Percentiles rank a stretch among this genome's conserved stretches.
These are phyloP conservation scores for Ichneumoninae sp. DNA, from an alignment of 2,888 invertebrate species.

Conservation along the genomic window DNA sequence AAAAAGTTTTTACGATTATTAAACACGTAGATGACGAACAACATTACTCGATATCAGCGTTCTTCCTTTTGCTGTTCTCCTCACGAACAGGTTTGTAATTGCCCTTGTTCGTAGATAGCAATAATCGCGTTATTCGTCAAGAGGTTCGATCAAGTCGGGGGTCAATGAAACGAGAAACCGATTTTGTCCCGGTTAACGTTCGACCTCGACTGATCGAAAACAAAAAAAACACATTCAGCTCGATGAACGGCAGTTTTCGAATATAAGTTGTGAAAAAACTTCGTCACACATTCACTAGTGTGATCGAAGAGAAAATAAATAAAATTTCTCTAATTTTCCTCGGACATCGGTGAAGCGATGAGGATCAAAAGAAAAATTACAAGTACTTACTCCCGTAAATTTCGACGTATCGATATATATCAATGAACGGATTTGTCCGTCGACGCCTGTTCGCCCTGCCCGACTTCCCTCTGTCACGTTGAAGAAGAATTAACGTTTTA, in stretches of 20 bases:
- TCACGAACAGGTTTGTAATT: constrained; percentile 54
- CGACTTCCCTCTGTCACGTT: constrained; percentile 15
- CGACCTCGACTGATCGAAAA: neutral
- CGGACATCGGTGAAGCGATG: constrained; percentile 3
- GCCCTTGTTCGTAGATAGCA: constrained; percentile 62
- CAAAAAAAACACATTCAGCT: constrained; percentile 5
- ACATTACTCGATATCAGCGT: constrained; percentile 66
- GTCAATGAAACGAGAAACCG: neutral
- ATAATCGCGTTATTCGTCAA: constrained; percentile 33
- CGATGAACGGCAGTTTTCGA: neutral
- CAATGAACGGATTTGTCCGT: neutral
- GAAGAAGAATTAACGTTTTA: constrained; percentile 41
- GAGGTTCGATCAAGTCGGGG: neutral
- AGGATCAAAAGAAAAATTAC: constrained; percentile 6
- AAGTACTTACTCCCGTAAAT: constrained; percentile 55
- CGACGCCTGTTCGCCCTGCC: neutral
- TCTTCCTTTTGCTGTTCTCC: constrained; percentile 69
- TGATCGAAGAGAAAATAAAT: neutral
- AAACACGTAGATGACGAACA: constrained; percentile 21
- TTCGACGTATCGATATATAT: constrained; percentile 43
- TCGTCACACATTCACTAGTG: neutral
- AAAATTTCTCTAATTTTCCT: neutral
- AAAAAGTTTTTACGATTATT: constrained; percentile 8
- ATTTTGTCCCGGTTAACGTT: constrained; percentile 18
- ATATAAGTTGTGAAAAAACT: neutral